Base-by-base conservation (phyloP, 1,140 invertebrate species). In the Hycleus phaleratus region DNA sequence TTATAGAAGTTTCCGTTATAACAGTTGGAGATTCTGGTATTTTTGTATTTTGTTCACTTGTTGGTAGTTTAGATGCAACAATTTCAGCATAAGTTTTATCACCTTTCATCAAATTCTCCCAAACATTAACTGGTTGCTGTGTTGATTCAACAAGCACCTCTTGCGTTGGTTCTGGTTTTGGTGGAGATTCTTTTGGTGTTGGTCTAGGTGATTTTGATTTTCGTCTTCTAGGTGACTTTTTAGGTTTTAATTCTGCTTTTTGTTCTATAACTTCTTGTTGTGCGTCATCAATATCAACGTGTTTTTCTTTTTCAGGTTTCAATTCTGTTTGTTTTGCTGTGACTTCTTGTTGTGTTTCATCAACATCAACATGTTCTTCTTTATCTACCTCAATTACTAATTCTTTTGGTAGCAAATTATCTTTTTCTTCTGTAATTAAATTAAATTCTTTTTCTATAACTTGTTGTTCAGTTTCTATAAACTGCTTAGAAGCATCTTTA, bases 11-110 rank as follows among this genome's bases (percentile, higher is more conserved):
- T 26, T 56, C 6, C 8, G 42, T 9, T 32, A 38, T 6, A 3
- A 44, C 50, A 44, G 42, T 52, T 6, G 8, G 26, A n/a, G 76
- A 64, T 46, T 71, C 61, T 45, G 74, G 70, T 4, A 75, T 49
- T 49, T 38, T 18, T 44, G 18, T 43, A 39, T 7, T 52, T 49
- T 52, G 11, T 53, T 12, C 5, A 10, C 3, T 25, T 56, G 56
- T 60, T 46, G 58, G 50, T 40, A 59, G 3, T n/a, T 56, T 54
- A 25, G 76, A 76, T 12, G 79, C 77, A 9, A 82, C 73, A 9
- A 82, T 76, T 71, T 79, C 76, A 38, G 81, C 81, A 56, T 83
- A 83, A 4, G 82, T 82, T 73, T 82, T 83, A 38, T 77, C 76
- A 24, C 63, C 64, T 50, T 58, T 44, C 46, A 76, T 54, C 9